Evolutionary conservation across 2,113 vertebrate genomes (phyloP), one percentile per base, ranked within the genome.

Genomic region (Macrotus californicus): DNA sequence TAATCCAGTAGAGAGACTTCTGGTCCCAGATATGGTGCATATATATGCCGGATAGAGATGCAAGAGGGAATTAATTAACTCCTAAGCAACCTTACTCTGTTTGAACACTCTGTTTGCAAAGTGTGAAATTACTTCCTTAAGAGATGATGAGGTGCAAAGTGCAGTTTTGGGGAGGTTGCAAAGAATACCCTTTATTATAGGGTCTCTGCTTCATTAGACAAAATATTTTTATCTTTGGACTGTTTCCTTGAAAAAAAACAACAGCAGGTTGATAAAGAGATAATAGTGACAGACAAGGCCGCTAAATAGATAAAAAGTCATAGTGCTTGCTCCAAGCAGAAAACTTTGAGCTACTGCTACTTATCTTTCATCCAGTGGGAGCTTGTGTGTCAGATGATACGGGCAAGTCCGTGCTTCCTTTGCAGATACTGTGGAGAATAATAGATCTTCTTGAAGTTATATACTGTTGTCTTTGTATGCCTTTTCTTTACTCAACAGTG

Each of bases 401-500:
- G 59, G 87, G 36, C 31, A 90, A 90, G 66, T 31, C 19, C 94
- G n/a, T 87, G 52, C 12, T 96, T 96, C 66, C 88, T 88, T 0
- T 92, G 14, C 24, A 95, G 81, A 97, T 96, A 76, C 46, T 73
- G 48, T 1, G 87, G 86, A 64, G 67, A 91, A 96, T 36, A 86
- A 70, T 50, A 87, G 96, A 79, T 48, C 0, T 96, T 94, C 2
- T 91, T 96, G 92, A 97, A 91, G 85, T 93, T 72, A 41, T 50
- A 81, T 6, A 64, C 18, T 92, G 36, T 70, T 72, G 50, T 50
- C 52, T 76, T 31, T 59, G 85, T 94, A 96, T 79, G 54, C 50
- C 54, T 96, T 97, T 97, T 97, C 91, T 96, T 93, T 79, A 77
- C 36, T 96, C 87, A 96, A 89, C 18, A 69, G 36, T 54, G 67